phyloP scores from a whole-genome alignment of 2,113 vertebrate species.

The Natator depressus region DNA sequence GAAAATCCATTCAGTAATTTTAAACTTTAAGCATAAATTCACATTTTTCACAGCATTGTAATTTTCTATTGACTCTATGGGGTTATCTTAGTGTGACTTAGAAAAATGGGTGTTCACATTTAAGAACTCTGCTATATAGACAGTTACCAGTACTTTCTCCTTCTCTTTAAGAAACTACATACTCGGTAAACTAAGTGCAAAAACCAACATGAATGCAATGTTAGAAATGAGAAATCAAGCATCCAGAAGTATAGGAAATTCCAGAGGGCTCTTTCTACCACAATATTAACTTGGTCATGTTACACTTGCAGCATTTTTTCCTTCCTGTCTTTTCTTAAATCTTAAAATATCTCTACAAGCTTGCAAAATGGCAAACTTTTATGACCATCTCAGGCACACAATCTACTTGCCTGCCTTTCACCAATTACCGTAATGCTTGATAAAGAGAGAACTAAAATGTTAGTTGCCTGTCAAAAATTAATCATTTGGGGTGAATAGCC shows the following conservation, averaged over 20 bases:
- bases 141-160: rapidly evolving
- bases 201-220: not conserved
- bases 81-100: not conserved
- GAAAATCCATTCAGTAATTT: not conserved
- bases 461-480: not conserved
- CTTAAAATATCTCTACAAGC: not conserved
- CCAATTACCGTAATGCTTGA: not conserved
- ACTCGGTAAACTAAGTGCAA: not conserved
- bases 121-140: not conserved
- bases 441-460: not conserved
- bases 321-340: not conserved
- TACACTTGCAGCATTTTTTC: not conserved
- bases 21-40: not conserved
- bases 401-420: not conserved
- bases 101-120: not conserved
- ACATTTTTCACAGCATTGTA: rapidly evolving
- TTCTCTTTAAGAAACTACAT: not conserved
- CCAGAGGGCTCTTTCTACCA: not conserved
- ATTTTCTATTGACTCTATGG: not conserved
- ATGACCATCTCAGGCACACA: not conserved
- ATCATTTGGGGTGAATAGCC: not conserved
- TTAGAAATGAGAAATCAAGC: not conserved
- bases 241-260: not conserved
- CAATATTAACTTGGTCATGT: not conserved
- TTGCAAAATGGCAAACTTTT: not conserved